Conservation (phyloP, 2,113 vertebrate genomes). For the Neodon shergylaensis region DNA sequence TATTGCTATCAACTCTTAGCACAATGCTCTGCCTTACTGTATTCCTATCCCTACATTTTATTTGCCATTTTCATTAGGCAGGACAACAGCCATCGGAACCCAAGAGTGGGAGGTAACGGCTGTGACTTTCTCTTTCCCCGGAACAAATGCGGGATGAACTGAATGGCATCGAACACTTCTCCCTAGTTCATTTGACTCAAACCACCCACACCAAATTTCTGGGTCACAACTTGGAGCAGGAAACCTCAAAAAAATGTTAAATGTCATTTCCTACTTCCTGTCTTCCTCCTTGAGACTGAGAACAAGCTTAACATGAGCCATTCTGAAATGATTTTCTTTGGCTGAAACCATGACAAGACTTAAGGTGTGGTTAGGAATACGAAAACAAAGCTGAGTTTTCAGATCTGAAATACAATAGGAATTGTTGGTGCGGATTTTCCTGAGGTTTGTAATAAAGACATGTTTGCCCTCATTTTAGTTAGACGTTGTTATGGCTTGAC, state of each 20-base stretch:
- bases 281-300: slow-evolving; percentile 35
- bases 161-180: not conserved
- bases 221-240: slow-evolving; percentile 50
- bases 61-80: not conserved
- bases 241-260: slow-evolving; percentile 65
- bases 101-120: not conserved
- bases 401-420: slow-evolving; percentile 58
- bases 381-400: slow-evolving; percentile 60
- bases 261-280: slow-evolving; percentile 66
- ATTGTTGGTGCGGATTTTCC: slow-evolving; percentile 13
- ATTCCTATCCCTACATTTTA: not conserved
- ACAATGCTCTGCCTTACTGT: not conserved
- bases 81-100: not conserved
- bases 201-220: slow-evolving; percentile 33
- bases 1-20: not conserved
- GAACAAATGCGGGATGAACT: not conserved
- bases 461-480: not conserved
- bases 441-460: slow-evolving; percentile 21
- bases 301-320: slow-evolving; percentile 55
- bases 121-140: not conserved
- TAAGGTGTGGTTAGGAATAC: slow-evolving; percentile 55
- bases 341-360: slow-evolving; percentile 38
- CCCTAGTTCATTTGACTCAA: slow-evolving; percentile 41
- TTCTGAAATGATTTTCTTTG: slow-evolving; percentile 65
- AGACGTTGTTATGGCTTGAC: not conserved